These are phyloP conservation scores for Tokudaia tokunoshimensis DNA, from an alignment of 2,797 vertebrate species.

Conservation along the genomic window DNA sequence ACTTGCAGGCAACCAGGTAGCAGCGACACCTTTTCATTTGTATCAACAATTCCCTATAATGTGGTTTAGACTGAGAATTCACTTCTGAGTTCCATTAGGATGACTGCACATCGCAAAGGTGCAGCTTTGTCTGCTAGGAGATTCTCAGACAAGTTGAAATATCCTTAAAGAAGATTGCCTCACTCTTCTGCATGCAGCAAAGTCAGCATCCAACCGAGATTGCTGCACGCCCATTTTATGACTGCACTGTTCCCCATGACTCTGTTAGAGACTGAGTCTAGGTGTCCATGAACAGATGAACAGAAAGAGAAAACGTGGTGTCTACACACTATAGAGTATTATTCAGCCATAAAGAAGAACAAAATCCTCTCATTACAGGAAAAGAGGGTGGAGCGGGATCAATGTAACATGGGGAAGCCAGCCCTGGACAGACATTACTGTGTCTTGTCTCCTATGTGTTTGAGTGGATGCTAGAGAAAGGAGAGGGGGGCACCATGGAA, in stretches of 20 bases:
- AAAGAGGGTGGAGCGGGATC: neutral
- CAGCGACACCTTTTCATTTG: neutral
- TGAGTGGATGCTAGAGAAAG: neutral
- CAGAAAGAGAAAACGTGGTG: neutral
- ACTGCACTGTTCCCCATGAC: neutral
- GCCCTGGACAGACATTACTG: neutral
- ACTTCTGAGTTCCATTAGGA: constrained; percentile 25
- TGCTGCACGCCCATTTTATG: neutral
- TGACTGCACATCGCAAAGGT: neutral
- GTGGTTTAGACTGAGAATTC: constrained; percentile 51
- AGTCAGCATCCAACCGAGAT: no score
- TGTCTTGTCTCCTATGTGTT: neutral
- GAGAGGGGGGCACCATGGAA: rapidly evolving
- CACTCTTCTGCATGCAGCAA: neutral
- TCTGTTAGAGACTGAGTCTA: neutral
- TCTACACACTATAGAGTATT: neutral
- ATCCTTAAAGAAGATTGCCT: neutral
- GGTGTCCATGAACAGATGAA: no score
- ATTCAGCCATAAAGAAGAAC: neutral
- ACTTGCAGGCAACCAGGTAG: constrained; percentile 46
- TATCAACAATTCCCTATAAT: neutral
- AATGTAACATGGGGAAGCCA: neutral
- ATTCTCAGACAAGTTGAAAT: neutral
- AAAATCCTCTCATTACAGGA: neutral
- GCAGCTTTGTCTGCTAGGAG: neutral